phyloP scores from a whole-genome alignment of 1,140 invertebrate species.

The Orius insidiosus region DNA sequence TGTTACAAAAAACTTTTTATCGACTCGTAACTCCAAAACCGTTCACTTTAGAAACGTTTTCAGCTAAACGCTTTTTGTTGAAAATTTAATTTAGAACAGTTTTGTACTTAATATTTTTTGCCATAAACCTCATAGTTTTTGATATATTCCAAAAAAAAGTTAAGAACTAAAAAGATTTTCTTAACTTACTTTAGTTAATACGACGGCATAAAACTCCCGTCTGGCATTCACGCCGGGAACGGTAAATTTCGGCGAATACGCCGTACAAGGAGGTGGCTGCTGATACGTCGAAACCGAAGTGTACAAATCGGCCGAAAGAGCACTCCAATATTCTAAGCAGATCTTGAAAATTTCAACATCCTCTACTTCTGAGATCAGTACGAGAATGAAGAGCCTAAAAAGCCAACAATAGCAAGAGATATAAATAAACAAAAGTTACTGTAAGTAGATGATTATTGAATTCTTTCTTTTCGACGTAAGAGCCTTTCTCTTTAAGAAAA shows the following conservation, averaged over 20 bases:
- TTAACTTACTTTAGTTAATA: slow-evolving; percentile 50
- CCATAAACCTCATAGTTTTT: too few relatives aligned
- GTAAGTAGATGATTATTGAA: slow-evolving; percentile 53
- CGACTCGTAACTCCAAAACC: too few relatives aligned
- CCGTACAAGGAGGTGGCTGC: slow-evolving; percentile 16
- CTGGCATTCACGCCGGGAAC: slow-evolving; percentile 13
- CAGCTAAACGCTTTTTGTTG: too few relatives aligned
- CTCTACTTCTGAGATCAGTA: slow-evolving; percentile 95
- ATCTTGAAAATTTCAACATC: slow-evolving; percentile 99
- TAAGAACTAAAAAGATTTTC: not conserved
- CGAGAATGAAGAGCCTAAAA: slow-evolving; percentile 68
- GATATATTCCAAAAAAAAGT: too few relatives aligned
- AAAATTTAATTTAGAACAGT: too few relatives aligned
- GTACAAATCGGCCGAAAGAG: slow-evolving; percentile 82
- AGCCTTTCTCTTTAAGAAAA: slow-evolving; percentile 88
- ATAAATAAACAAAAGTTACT: slow-evolving; percentile 21
- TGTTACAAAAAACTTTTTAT: too few relatives aligned
- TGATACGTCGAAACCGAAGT: slow-evolving; percentile 36
- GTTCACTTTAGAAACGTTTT: too few relatives aligned
- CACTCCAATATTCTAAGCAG: slow-evolving; percentile 98
- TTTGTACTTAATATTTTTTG: too few relatives aligned
- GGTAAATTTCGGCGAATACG: slow-evolving; percentile 10
- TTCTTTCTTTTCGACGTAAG: slow-evolving; percentile 65
- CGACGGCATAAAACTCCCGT: slow-evolving; percentile 45
- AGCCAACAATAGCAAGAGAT: not conserved